Conservation (phyloP, 1,140 invertebrate genomes). For the Calliphora vicina region DNA sequence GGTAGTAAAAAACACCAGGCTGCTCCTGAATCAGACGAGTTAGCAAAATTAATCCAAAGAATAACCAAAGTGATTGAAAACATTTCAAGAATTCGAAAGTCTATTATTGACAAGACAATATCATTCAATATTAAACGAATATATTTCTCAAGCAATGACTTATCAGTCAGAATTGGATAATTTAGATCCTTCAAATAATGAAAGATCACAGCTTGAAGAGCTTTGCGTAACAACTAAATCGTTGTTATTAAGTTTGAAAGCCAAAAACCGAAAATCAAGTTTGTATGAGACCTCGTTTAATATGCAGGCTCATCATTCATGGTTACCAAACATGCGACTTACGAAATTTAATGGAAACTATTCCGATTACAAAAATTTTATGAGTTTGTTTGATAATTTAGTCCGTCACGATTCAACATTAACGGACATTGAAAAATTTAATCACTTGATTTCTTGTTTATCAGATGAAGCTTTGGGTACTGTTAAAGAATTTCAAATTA, state of each 20-base stretch:
- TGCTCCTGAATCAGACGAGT: neutral
- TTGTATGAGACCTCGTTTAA: neutral
- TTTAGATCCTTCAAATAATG: neutral
- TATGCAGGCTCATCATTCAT: neutral
- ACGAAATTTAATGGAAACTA: conserved; percentile 27
- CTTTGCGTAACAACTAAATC: neutral
- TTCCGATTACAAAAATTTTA: too few species aligned
- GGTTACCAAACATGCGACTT: neutral
- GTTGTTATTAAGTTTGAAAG: neutral
- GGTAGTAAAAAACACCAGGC: neutral
- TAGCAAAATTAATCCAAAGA: neutral
- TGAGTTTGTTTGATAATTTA: too few species aligned
- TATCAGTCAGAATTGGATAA: neutral
- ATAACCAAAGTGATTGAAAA: neutral
- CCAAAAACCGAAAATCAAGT: neutral
- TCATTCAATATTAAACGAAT: neutral
- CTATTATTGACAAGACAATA: neutral
- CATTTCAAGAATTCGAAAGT: conserved; percentile 3
- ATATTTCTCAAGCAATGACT: conserved; percentile 3
- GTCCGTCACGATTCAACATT: too few species aligned
- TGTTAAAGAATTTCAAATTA: too few species aligned
- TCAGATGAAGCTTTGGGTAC: too few species aligned
- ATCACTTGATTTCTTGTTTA: too few species aligned
- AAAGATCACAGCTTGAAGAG: neutral
- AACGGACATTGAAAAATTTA: too few species aligned